Evolutionary conservation across 2,113 vertebrate species (phyloP).

Genomic region (Poecile atricapillus): DNA sequence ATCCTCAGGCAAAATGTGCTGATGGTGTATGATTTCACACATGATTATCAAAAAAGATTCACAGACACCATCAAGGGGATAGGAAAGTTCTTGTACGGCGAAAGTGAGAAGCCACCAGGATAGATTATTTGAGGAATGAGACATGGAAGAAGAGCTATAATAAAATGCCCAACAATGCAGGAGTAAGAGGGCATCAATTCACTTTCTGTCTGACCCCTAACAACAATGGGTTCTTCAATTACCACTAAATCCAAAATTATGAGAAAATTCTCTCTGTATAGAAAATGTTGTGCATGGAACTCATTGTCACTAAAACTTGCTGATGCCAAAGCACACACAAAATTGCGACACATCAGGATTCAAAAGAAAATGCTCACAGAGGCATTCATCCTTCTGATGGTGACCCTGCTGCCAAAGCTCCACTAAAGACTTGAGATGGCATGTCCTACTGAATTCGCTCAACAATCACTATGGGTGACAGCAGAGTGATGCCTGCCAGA

Average conservation of each 20-base stretch:
- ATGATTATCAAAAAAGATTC: not conserved
- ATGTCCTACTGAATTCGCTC: accelerated
- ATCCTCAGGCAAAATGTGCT: not conserved
- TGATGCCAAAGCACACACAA: not conserved
- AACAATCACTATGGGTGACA: not conserved
- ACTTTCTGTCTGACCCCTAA: not conserved
- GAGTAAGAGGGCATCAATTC: not conserved
- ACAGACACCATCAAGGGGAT: not conserved
- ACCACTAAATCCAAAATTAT: not conserved
- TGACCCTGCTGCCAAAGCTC: not conserved
- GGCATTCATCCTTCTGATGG: not conserved
- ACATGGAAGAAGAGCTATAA: not conserved
- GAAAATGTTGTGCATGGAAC: not conserved
- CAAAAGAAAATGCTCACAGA: not conserved
- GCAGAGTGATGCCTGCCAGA: not conserved
- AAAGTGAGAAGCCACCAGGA: not conserved
- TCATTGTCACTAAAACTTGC: not conserved
- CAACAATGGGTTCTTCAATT: not conserved
- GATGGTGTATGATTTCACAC: not conserved
- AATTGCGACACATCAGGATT: not conserved
- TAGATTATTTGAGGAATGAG: not conserved
- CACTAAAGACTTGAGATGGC: not conserved
- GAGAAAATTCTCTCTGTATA: not conserved
- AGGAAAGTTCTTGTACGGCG: not conserved
- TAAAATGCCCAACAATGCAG: not conserved